Conservation (phyloP, 35 echinoderm and acorn worm genomes). For the Anneissia japonica region DNA sequence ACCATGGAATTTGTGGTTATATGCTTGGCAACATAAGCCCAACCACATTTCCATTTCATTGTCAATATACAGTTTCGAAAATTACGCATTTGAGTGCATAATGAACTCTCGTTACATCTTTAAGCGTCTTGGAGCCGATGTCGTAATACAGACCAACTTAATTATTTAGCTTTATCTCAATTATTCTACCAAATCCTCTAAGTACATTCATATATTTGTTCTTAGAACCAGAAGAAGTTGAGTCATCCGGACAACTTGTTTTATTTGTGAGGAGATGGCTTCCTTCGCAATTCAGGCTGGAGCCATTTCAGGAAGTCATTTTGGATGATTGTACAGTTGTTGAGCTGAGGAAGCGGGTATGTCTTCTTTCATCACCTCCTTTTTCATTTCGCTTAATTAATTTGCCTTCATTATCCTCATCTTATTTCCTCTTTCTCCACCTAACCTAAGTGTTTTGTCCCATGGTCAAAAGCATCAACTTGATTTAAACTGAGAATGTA, state of each 20-base stretch:
- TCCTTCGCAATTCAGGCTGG: slow-evolving; percentile 76
- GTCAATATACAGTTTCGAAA: too few species aligned
- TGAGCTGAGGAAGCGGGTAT: slow-evolving; percentile 76
- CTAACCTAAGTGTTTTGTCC: too few species aligned
- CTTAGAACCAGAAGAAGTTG: slow-evolving; percentile 63
- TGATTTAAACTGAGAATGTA: too few species aligned
- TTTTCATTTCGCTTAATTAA: not conserved
- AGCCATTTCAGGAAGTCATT: slow-evolving; percentile 76
- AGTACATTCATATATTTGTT: not conserved
- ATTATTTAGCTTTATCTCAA: too few species aligned
- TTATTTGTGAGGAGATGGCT: slow-evolving; percentile 75
- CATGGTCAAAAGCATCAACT: too few species aligned
- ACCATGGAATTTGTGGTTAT: too few species aligned
- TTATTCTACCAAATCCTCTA: not conserved
- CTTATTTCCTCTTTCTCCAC: not conserved
- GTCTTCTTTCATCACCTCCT: not conserved
- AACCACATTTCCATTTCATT: too few species aligned
- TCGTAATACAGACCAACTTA: too few species aligned
- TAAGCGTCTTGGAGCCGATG: too few species aligned
- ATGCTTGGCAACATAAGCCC: too few species aligned
- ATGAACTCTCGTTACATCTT: too few species aligned
- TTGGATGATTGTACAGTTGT: slow-evolving; percentile 54
- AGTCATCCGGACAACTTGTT: slow-evolving; percentile 46
- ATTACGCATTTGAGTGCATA: too few species aligned
- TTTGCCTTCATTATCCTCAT: not conserved